Evolutionary conservation across 2,888 invertebrate species (phyloP), one percentile per base, ranked within the genome.

Genomic region (Exephanes ischioxanthus): DNA sequence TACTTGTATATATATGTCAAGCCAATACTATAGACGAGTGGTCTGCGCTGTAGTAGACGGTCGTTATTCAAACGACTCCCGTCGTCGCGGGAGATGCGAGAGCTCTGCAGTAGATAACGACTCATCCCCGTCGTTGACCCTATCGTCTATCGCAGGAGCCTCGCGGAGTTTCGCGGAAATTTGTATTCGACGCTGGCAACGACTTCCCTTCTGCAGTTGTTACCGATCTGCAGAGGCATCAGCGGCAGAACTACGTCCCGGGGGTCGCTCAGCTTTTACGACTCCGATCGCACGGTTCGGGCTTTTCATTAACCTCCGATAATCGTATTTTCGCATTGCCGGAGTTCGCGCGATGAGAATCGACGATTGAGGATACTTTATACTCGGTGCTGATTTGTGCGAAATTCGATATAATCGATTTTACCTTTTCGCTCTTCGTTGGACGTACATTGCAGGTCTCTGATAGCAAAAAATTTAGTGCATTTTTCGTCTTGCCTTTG

Each of bases 21-120:
- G 77, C 73, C 72, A 48, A 68, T 84, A 55, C 48, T 33, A 63
- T n/a, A 67, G 14, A 33, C 51, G 67, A 73, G 72, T 63, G 73
- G 55, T 48, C 37, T 26, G 33, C 16, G 5, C 16, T 67, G 63
- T 41, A 26, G 72, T 67, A 82, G 55, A 55, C 48, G 77, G 81
- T 79, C 79, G 83, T 87, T 86, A 87, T 87, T 87, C 81, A 81
- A 84, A 87, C 81, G 68, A 81, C 73, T 81, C 76, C 61, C 76
- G 75, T 67, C 51, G 77, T 66, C 37, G 55, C 72, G 26, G 37
- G 83, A 85, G 80, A 79, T 71, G 71, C 58, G 67, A 85, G 80
- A 85, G 76, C 67, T 63, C 72, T 80, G 51, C 37, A 76, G 63
- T 33, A 19, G 75, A 51, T 76, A 76, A 63, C 75, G 75, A 76